Conservation (phyloP, 2,888 invertebrate species). For the Harpagoxenus sublaevis region DNA sequence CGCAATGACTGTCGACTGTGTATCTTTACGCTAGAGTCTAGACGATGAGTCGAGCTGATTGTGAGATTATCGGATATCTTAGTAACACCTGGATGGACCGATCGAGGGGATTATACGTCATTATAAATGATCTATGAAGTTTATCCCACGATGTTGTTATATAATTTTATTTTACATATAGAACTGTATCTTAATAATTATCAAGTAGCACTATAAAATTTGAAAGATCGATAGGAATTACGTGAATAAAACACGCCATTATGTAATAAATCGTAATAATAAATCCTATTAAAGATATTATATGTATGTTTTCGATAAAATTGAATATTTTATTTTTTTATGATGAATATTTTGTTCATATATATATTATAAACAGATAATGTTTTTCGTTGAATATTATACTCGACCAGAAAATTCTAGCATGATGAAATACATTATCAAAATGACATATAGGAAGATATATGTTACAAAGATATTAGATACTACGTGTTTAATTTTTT, state of each 20-base stretch:
- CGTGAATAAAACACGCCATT: not conserved
- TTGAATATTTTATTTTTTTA: not conserved
- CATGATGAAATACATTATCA: not conserved
- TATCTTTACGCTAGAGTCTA: too few species aligned
- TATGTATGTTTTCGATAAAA: not conserved
- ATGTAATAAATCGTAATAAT: not conserved
- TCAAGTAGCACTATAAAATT: not conserved
- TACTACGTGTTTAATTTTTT: not conserved
- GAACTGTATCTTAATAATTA: not conserved
- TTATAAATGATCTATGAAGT: not conserved
- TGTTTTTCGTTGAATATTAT: not conserved
- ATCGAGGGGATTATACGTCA: not conserved
- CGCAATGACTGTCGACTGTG: too few species aligned
- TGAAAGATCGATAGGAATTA: not conserved
- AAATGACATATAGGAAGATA: not conserved
- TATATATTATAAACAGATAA: not conserved
- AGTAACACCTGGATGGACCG: too few species aligned
- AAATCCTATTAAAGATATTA: not conserved
- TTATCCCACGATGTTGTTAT: not conserved
- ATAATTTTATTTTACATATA: not conserved
- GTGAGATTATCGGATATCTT: too few species aligned
- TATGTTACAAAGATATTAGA: not conserved
- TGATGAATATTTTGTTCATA: not conserved
- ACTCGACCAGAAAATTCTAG: not conserved
- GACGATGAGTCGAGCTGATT: too few species aligned